These are phyloP conservation scores for Gallinago media DNA, from an alignment of 2,113 vertebrate genomes.

Conservation along the genomic window DNA sequence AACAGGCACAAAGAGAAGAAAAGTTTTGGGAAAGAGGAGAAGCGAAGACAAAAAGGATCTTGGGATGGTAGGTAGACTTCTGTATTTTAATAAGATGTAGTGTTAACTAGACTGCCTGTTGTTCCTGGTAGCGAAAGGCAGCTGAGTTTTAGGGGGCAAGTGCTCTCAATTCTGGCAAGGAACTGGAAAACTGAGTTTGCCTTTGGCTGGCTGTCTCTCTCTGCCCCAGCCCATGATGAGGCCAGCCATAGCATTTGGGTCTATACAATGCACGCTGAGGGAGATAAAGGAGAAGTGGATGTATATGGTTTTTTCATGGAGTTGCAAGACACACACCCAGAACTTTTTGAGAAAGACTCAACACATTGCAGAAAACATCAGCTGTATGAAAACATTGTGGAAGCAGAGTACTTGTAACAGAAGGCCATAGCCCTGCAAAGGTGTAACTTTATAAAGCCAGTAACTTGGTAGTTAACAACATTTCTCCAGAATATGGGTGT, in stretches of 20 bases:
- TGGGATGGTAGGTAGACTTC: constrained; percentile 77
- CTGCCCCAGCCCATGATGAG: background rate
- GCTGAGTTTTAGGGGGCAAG: background rate
- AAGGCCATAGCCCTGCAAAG: background rate
- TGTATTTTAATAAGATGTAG: background rate
- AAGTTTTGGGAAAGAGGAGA: constrained; percentile 82
- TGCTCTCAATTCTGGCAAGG: background rate
- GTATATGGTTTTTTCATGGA: background rate
- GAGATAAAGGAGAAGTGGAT: background rate
- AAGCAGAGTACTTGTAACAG: background rate
- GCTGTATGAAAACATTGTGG: background rate
- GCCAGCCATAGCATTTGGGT: background rate
- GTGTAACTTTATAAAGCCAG: rapidly evolving
- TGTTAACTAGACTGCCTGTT: background rate
- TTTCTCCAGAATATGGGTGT: background rate
- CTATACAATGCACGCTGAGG: background rate
- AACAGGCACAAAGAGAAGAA: constrained; percentile 87
- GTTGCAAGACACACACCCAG: background rate
- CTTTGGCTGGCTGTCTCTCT: background rate
- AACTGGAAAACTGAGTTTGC: background rate
- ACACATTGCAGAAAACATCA: background rate
- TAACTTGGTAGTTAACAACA: background rate
- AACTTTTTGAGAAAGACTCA: background rate
- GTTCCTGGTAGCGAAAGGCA: background rate
- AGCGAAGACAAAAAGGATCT: constrained; percentile 77